A percentile compares a stretch with the other conserved stretches of the same genome.
Evolutionary conservation across 1,140 invertebrate species (phyloP).

Genomic region (Ganaspis sp.): DNA sequence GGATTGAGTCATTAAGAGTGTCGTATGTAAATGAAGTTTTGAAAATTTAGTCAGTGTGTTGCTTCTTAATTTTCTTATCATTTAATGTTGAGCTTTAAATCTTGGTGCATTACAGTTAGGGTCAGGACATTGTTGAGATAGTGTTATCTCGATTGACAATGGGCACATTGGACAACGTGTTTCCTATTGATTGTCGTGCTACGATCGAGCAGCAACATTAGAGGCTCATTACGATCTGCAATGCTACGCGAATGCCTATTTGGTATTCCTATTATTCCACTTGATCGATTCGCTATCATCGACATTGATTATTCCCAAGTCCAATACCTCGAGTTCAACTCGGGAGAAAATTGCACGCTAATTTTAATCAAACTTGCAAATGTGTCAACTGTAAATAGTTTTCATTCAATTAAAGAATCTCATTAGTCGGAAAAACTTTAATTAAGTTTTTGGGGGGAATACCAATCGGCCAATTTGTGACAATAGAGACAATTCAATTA

Average conservation of each 20-base stretch:
- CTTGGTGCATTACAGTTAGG: constrained; percentile 5
- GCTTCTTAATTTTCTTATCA: neutral
- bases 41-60: too few species aligned
- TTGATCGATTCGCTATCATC: neutral
- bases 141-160: constrained; percentile 17
- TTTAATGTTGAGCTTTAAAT: neutral
- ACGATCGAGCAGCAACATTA: neutral
- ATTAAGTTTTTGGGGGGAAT: too few species aligned
- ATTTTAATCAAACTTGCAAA: neutral
- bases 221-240: constrained; percentile 10
- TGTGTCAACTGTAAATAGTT: neutral
- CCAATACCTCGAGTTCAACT: neutral
- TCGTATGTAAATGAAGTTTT: too few species aligned
- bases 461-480: too few species aligned
- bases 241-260: neutral
- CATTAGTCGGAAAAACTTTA: too few species aligned
- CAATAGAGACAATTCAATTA: too few species aligned
- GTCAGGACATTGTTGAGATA: constrained; percentile 18
- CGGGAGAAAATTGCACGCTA: neutral
- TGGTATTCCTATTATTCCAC: neutral
- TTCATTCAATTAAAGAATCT: neutral
- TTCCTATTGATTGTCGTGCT: constrained; percentile 13
- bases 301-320: neutral
- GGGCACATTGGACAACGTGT: neutral
- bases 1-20: too few species aligned